phyloP scores from a whole-genome alignment of 2,888 invertebrate genomes.

The Tiphia femorata region DNA sequence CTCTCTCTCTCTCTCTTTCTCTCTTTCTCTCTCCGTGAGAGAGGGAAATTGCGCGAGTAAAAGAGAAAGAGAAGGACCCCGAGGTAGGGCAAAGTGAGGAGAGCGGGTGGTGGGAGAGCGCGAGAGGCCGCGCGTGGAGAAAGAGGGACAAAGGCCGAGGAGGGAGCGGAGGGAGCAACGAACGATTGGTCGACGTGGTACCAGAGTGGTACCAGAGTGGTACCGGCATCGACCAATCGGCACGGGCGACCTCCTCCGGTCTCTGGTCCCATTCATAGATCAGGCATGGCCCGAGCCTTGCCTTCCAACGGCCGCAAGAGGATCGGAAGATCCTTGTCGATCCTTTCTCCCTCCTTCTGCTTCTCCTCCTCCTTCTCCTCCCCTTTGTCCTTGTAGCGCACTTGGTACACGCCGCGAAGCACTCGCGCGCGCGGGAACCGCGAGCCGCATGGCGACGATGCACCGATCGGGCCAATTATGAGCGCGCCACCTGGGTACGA shows the following conservation, averaged over 20 bases:
- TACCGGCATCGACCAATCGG: conserved; percentile 57
- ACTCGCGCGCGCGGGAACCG: conserved; percentile 2
- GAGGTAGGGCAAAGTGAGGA: not conserved
- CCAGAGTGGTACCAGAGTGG: conserved; percentile 52
- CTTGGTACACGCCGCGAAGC: no score
- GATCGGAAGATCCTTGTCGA: conserved; percentile 53
- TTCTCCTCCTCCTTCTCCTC: no score
- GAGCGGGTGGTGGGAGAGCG: conserved; percentile 8
- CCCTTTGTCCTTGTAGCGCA: no score
- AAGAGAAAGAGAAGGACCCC: no score
- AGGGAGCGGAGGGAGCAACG: conserved; percentile 51
- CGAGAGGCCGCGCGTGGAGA: conserved; percentile 10
- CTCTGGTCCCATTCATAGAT: conserved; percentile 57
- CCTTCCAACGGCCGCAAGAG: conserved; percentile 39
- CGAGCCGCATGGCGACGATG: conserved; percentile 38
- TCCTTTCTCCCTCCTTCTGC: no score
- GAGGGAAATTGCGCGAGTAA: no score
- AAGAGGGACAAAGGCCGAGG: conserved; percentile 21
- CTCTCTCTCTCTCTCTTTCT: not conserved
- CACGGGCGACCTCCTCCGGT: conserved; percentile 53
- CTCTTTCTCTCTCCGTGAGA: not conserved
- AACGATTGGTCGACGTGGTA: conserved; percentile 53
- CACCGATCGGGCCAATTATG: conserved; percentile 46
- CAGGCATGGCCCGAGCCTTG: conserved; percentile 37
- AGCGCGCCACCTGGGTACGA: conserved; percentile 43